Conservation (phyloP, 2,888 invertebrate species). For the Clusia tigrina region DNA sequence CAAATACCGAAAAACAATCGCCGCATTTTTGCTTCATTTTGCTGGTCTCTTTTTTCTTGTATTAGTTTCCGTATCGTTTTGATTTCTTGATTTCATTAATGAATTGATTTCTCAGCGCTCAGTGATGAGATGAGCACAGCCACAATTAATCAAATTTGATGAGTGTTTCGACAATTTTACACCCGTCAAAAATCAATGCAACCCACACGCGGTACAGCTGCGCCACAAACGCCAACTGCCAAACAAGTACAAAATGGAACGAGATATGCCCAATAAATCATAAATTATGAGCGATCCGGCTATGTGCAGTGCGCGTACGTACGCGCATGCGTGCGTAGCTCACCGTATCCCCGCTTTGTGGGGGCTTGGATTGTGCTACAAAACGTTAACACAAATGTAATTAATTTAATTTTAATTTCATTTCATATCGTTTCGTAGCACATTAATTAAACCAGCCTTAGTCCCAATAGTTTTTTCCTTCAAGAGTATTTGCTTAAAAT, state of each 20-base stretch:
- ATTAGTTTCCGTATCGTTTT: too few species aligned
- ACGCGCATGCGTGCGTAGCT: too few species aligned
- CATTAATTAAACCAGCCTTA: too few species aligned
- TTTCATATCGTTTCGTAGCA: neutral
- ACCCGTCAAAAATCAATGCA: neutral
- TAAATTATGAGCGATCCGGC: neutral
- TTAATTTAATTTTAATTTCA: constrained; percentile 35
- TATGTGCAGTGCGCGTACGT: neutral
- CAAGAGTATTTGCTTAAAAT: constrained; percentile 5
- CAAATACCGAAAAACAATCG: too few species aligned
- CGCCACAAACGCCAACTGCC: neutral
- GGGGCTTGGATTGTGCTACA: neutral
- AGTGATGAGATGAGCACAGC: too few species aligned
- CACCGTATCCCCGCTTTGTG: too few species aligned
- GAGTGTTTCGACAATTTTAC: neutral
- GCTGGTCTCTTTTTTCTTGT: too few species aligned
- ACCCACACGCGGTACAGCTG: neutral
- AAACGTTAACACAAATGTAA: constrained; percentile 27
- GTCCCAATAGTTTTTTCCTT: too few species aligned
- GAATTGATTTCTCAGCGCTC: too few species aligned
- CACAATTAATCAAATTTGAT: neutral
- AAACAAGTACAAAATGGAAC: neutral
- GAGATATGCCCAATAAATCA: constrained; percentile 5
- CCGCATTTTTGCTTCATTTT: too few species aligned
- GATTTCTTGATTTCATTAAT: too few species aligned